Evolutionary conservation across 2,888 invertebrate species (phyloP).

Genomic region (Ophonus ardosiacus): DNA sequence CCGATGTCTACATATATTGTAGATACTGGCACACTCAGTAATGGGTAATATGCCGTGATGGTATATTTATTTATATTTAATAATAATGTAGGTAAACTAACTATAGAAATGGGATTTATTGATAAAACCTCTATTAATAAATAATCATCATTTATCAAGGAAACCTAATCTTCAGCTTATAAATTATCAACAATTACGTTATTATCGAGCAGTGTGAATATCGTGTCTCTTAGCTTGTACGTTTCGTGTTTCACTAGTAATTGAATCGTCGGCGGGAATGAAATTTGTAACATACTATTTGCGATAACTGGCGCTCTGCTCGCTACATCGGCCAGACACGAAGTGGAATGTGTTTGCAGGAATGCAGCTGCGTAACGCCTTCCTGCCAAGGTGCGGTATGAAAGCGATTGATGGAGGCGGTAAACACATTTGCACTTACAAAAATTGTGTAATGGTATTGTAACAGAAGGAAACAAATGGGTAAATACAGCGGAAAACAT

Average conservation of each 20-base stretch:
- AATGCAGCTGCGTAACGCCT: constrained; percentile 48
- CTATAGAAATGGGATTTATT: no score
- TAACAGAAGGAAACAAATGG: no score
- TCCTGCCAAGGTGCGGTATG: constrained; percentile 12
- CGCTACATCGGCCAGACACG: background rate
- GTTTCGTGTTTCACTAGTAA: constrained; percentile 53
- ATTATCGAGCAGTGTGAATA: constrained; percentile 43
- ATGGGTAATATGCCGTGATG: no score
- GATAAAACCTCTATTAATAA: no score
- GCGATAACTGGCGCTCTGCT: constrained; percentile 46
- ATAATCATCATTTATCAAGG: no score
- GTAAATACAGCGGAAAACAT: no score
- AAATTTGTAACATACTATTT: constrained; percentile 62
- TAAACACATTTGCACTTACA: background rate
- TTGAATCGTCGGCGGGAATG: constrained; percentile 61
- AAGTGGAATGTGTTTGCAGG: constrained; percentile 47
- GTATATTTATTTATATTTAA: no score
- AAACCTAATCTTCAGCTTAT: background rate
- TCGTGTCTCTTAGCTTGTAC: background rate
- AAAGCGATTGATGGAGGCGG: background rate
- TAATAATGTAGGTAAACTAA: no score
- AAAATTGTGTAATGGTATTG: no score
- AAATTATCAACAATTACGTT: constrained; percentile 60
- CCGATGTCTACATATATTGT: no score
- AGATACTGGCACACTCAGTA: no score